Evolutionary conservation across 2,888 invertebrate genomes (phyloP), one percentile per base, ranked within the genome.

Genomic region (Fabriciana adippe): DNA sequence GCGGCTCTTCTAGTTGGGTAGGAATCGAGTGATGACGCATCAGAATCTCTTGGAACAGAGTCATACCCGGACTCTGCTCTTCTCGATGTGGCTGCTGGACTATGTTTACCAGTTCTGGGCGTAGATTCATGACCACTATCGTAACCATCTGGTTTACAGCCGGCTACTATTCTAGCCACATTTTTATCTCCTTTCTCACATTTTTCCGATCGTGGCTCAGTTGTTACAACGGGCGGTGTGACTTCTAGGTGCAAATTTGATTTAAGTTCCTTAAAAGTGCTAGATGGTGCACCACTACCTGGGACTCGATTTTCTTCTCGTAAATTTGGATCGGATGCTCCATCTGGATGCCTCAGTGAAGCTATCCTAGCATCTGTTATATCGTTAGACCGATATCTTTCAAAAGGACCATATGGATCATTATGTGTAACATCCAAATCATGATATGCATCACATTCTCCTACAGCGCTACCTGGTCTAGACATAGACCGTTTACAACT

Each of bases 11-110:
- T 81, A 8, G 93, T 92, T 5, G 93, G 93, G 64, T 93, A 93
- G 0, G 97, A 97, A 73, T 97, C 97, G 75, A 97, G 94, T 69
- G 97, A 97, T 26, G 97, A 97, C 71, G 97, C 97, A 81, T 98
- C 97, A 75, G 96, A 96, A 84, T 97, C 97, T 71, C 97, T 93
- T 13, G 97, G 96, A 73, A 98, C 97, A 78, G 97, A 97, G 81
- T 98, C 98, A 80, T 98, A 98, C 1, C 98, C 98, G 79, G 97
- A 97, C 83, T 97, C 97, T 3, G 97, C 97, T 62, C 96, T 93
- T 74, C 96, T 91, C 0, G 96, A 96, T 3, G 96, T 95, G 0
- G 96, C 96, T 0, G 95, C 95, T 0, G 95, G 95, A 74, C 96
- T 96, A 74, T 96, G 95, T 82, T 97, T 97, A 1, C 96, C 96